These are phyloP conservation scores for Leptopilina clavipes DNA, from an alignment of 1,140 invertebrate genomes.

Conservation along the genomic window DNA sequence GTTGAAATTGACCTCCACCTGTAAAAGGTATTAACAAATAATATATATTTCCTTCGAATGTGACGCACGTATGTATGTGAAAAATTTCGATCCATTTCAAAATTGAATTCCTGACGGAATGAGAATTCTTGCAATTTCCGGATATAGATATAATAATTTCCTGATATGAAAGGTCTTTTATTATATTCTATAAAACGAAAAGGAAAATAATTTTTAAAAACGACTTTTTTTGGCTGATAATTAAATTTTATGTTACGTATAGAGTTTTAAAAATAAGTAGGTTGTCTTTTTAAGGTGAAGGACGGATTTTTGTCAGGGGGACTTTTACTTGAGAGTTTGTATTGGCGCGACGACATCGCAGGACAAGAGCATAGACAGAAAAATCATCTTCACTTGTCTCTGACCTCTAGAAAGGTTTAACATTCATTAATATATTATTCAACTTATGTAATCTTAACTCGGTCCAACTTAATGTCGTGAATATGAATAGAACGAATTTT, in stretches of 20 bases:
- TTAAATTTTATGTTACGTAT: no score
- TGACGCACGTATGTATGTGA: not conserved
- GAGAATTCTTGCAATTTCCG: not conserved
- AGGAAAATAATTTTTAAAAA: not conserved
- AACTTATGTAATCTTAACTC: slow-evolving; percentile 53
- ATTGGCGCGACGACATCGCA: not conserved
- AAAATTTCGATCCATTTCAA: not conserved
- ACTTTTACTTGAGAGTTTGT: slow-evolving; percentile 1
- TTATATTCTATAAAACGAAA: no score
- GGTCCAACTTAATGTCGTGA: slow-evolving; percentile 50
- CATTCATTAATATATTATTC: slow-evolving; percentile 61
- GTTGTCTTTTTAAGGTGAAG: slow-evolving; percentile 10
- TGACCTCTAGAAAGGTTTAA: slow-evolving; percentile 51
- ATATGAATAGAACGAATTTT: slow-evolving; percentile 55
- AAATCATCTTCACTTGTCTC: slow-evolving; percentile 36
- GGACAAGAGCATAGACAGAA: slow-evolving; percentile 35
- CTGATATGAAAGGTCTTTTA: not conserved
- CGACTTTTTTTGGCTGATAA: no score
- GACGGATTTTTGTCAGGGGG: slow-evolving; percentile 3
- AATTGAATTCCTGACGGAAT: no score
- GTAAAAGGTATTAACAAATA: not conserved
- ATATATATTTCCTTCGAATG: not conserved
- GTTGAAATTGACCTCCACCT: slow-evolving; percentile 31
- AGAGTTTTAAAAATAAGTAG: slow-evolving; percentile 8
- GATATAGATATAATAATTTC: not conserved